These are phyloP conservation scores for Sander lucioperca DNA, from an alignment of 2,113 vertebrate genomes.

Conservation along the genomic window DNA sequence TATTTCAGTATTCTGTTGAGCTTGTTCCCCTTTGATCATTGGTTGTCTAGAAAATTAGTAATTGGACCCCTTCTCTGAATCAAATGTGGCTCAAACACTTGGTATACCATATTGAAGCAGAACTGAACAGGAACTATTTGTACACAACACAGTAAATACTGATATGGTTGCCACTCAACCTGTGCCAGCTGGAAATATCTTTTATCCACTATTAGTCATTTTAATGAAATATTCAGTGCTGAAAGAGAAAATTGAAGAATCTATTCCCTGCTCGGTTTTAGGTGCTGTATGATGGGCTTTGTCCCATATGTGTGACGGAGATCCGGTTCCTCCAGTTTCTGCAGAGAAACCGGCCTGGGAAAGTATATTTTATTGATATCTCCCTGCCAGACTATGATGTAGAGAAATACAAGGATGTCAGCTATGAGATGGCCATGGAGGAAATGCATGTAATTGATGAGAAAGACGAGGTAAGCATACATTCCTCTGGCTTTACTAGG, in stretches of 20 bases:
- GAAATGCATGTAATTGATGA: constrained; percentile 82
- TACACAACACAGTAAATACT: background rate
- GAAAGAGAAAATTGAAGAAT: no score
- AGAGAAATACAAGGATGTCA: constrained; percentile 64
- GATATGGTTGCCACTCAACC: background rate
- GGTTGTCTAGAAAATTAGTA: background rate
- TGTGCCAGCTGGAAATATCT: background rate
- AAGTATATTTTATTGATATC: constrained; percentile 78
- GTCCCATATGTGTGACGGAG: constrained; percentile 79
- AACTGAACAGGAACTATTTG: no score
- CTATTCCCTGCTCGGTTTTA: constrained; percentile 20
- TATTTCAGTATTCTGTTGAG: background rate
- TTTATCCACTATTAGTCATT: background rate
- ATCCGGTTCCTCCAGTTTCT: constrained; percentile 76
- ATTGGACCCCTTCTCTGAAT: background rate
- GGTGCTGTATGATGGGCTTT: constrained; percentile 81
- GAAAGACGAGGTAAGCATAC: constrained; percentile 61
- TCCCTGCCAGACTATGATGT: constrained; percentile 69
- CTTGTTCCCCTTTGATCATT: background rate
- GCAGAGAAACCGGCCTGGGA: constrained; percentile 53
- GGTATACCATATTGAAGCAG: background rate
- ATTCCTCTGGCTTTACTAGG: background rate
- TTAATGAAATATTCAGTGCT: no score
- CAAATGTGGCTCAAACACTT: background rate
- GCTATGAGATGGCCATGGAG: constrained; percentile 79